Evolutionary conservation across 2,113 vertebrate species (phyloP).

Genomic region (Cyprinodon tularosa): DNA sequence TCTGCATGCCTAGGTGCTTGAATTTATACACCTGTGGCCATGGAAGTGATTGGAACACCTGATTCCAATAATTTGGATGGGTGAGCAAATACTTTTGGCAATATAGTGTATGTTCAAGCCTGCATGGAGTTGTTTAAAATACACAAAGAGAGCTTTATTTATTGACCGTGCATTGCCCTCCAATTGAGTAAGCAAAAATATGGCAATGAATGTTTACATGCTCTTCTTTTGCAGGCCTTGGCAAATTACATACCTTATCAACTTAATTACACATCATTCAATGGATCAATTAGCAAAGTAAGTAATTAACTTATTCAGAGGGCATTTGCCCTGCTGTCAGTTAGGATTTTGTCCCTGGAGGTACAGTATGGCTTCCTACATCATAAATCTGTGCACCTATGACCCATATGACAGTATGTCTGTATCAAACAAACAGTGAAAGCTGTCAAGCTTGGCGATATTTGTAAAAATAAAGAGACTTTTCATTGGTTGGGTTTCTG

Average conservation of each 20-base stretch:
- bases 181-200: background rate
- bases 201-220: background rate
- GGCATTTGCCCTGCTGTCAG: background rate
- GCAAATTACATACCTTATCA: background rate
- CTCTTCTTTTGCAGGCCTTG: background rate
- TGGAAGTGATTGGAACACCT: no score
- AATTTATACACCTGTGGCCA: no score
- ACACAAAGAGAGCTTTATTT: background rate
- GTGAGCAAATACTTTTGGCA: no score
- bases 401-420: background rate
- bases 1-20: no score
- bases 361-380: background rate
- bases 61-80: no score
- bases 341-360: background rate
- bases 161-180: background rate
- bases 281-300: conserved; percentile 3
- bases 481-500: background rate
- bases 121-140: background rate
- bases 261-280: conserved; percentile 4
- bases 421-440: background rate
- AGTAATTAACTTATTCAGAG: background rate
- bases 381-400: background rate
- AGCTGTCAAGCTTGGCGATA: background rate
- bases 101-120: no score
- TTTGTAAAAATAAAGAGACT: background rate